Base-by-base conservation (phyloP, 2,888 invertebrate species). In the Meteorus cinctellus region DNA sequence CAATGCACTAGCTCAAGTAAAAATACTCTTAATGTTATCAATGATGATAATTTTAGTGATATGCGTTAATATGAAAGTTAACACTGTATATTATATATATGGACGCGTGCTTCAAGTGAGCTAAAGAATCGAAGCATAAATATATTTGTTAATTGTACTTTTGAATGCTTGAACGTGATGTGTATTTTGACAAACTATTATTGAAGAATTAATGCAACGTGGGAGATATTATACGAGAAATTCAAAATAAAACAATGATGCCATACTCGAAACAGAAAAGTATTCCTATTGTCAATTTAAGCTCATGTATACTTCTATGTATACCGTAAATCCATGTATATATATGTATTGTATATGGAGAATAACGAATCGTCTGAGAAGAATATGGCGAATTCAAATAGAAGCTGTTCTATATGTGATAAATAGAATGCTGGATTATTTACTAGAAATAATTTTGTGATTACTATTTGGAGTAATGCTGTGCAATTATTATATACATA, bases 131-230 rank as follows among this genome's bases (percentile, higher is more conserved):
- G 14, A 68, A 12, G 78, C 72, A 76, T 45, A 76, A 75, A 79
- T 80, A 80, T 80, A 80, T 82, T 81, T 82, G 80, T 81, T n/a
- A n/a, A n/a, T n/a, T 80, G 80, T 83, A 82, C 81, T 82, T 79
- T 79, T 80, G 80, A 82, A 82, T 81, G 82, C 81, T 79, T 81
- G 12, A 41, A 41, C 12, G 41, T 41, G 41, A 76, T 80, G 76
- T 81, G 82, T 83, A 83, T 80, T 83, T 82, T 83, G 78, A 81
- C 82, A 29, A 63, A 73, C 36, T 68, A 45, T 70, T 24, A 65
- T n/a, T 24, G 14, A 41, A 67, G 60, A 41, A 70, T 73, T 69
- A 65, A 60, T 24, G 36, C 31, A 19, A 60, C 19, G 68, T 69
- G 65, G 16, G 48, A 51, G 34, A 68, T 24, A 60, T 68, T 75